Base-by-base conservation (phyloP, 2,113 vertebrate genomes). In the Apus apus region DNA sequence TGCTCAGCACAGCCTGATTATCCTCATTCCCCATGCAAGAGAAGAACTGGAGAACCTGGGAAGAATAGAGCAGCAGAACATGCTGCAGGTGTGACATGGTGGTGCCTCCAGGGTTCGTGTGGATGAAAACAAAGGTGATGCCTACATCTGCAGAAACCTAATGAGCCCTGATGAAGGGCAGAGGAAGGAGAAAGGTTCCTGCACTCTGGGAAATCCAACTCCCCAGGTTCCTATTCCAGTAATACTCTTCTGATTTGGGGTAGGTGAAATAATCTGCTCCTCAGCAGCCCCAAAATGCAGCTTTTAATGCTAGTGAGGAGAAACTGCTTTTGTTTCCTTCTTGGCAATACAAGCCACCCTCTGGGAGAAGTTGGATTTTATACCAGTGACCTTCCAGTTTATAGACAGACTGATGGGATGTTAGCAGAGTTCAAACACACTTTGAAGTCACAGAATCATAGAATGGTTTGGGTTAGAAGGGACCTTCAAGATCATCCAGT, bases 51-150 rank as follows among this genome's bases (percentile, higher is more conserved):
- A 88, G n/a, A 61, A 80, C 30, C 29, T 84, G 64, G 30, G 2
- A 53, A n/a, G 26, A 20, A 61, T 6, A 14, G 0, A 22, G 40
- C 19, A 70, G 79, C 9, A 85, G 46, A 40, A 36, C 0, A 2
- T 2, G 14, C 53, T 40, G 34, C 8, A 34, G 3, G n/a, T 0
- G 30, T 11, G 74, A 9, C 3, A 1, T 1, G 27, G 51, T 11
- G 43, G 19, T 32, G 45, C 7, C 36, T 45, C 36, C 48, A 13
- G 8, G n/a, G 36, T 19, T 29, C 0, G 0, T 5, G 30, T 2
- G 45, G 30, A 14, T 40, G 12, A 21, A 48, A 58, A 46, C 21
- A n/a, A 77, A 32, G 1, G 34, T 7, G n/a, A 36, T 21, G 16
- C 17, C 27, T 61, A 1, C 8, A 34, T 9, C 79, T 56, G 22